These are phyloP conservation scores for Lordiphosa collinella DNA, from an alignment of 1,140 invertebrate species.

Conservation along the genomic window DNA sequence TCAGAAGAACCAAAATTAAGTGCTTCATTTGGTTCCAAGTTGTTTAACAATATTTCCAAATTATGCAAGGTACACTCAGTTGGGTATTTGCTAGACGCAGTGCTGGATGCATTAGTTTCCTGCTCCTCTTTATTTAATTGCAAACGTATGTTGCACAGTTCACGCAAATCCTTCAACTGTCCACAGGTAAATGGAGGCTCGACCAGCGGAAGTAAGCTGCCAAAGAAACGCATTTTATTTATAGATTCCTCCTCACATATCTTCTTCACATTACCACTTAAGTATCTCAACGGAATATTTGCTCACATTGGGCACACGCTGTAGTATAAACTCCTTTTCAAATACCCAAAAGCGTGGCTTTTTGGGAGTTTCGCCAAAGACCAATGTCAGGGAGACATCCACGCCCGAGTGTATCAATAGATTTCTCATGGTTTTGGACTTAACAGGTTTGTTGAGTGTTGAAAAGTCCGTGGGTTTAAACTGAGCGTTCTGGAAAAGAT, in stretches of 20 bases:
- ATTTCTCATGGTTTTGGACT: constrained; percentile 43
- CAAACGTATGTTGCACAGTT: constrained; percentile 17
- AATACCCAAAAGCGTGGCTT: constrained; percentile 60
- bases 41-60: constrained; percentile 1
- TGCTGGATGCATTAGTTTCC: no score
- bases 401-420: constrained; percentile 56
- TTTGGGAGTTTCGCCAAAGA: constrained; percentile 61
- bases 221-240: neutral
- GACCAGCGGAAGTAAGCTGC: constrained; percentile 48
- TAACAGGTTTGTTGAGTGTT: constrained; percentile 27
- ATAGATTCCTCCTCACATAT: neutral
- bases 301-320: constrained; percentile 36
- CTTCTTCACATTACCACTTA: constrained; percentile 32
- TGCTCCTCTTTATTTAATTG: neutral
- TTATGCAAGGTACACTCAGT: constrained; percentile 1
- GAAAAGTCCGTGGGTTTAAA: constrained; percentile 49
- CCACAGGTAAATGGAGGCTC: constrained; percentile 35
- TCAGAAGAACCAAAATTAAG: neutral
- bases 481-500: constrained; percentile 40
- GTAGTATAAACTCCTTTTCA: constrained; percentile 46
- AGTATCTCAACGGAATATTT: constrained; percentile 46
- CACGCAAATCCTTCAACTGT: constrained; percentile 25
- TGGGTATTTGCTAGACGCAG: neutral
- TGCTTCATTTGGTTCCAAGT: neutral
- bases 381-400: constrained; percentile 43